Evolutionary conservation across 30 jellyfish, hydroid and myxozoan species (phyloP), one percentile per base, ranked within the genome.

Genomic region (Chrysaora quinquecirrha): DNA sequence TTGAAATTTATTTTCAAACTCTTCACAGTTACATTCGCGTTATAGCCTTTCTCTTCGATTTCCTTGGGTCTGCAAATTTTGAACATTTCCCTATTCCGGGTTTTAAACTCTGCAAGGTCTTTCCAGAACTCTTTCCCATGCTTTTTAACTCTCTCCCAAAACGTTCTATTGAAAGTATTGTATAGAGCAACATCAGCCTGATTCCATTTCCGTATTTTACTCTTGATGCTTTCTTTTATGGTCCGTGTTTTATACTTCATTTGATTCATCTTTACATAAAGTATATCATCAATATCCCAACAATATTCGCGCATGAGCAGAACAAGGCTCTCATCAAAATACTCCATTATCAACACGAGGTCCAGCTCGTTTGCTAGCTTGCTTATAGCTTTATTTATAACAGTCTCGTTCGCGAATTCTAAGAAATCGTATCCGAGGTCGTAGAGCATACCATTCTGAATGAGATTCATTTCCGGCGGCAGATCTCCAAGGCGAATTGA

Each of bases 371-470:
- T 46, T 28, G 82, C 96, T 23, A 93, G 35, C 54, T 58, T 86
- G 64, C 48, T 64, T 24, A 93, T 48, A 46, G 85, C 87, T 20
- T 70, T 70, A 14, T 3, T 19, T 3, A 93, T 75, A 3, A 43
- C 89, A 47, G 64, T 33, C 34, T 72, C 86, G 54, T 87, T 48
- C 24, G 70, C 95, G 58, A 93, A 81, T 20, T 93, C 98, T 23
- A 87, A 56, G 48, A 93, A 93, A 71, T 93, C 98, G 22, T 71
- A 77, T 1, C 98, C 98, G 28, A 93, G 84, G 64, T 93, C 98
- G 64, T 93, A 93, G 76, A 93, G 78, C 98, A 93, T 93, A 18
- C 98, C 98, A 58, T 89, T 87, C 68, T 93, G 98, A 48, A 93
- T 72, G 46, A 93, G 70, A 48, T 93, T 87, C 86, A 87, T 75